Evolutionary conservation across 2,888 invertebrate genomes (phyloP).

Genomic region (Euspilapteryx auroguttella): DNA sequence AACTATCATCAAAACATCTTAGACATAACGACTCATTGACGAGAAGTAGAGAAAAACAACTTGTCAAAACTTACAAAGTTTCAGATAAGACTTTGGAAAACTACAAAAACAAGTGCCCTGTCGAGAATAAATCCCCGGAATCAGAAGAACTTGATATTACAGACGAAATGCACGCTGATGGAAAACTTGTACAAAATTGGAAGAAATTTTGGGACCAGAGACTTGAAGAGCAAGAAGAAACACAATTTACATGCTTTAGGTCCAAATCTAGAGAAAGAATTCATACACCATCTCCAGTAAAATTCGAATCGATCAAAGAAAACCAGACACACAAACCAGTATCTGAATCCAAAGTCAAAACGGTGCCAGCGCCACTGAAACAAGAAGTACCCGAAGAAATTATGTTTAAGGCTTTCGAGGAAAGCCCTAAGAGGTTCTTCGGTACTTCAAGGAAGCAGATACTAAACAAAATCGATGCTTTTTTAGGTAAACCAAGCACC

Average conservation of each 20-base stretch:
- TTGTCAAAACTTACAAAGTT: conserved; percentile 32
- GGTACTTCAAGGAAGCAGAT: conserved; percentile 49
- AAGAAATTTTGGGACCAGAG: conserved; percentile 46
- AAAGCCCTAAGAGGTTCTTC: conserved; percentile 50
- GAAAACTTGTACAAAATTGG: conserved; percentile 38
- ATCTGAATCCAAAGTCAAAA: too few species aligned
- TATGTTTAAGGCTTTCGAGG: conserved; percentile 48
- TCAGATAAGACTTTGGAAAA: conserved; percentile 12
- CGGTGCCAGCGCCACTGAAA: conserved; percentile 16
- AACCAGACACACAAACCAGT: conserved; percentile 6
- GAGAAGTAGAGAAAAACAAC: conserved; percentile 42
- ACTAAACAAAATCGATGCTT: conserved; percentile 45
- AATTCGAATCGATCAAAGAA: conserved; percentile 6
- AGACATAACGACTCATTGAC: conserved; percentile 41
- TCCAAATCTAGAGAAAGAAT: conserved; percentile 9
- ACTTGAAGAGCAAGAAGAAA: conserved; percentile 21
- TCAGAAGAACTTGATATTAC: not conserved
- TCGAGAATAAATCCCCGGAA: conserved; percentile 5
- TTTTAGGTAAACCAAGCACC: conserved; percentile 29
- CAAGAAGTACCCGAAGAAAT: conserved; percentile 46
- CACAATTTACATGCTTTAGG: conserved; percentile 10
- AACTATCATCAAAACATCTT: conserved; percentile 25
- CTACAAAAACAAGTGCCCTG: conserved; percentile 2
- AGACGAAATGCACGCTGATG: conserved; percentile 8
- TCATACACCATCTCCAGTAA: not conserved